Evolutionary conservation across 2,113 vertebrate species (phyloP).

Genomic region (Aspidoscelis tigris): DNA sequence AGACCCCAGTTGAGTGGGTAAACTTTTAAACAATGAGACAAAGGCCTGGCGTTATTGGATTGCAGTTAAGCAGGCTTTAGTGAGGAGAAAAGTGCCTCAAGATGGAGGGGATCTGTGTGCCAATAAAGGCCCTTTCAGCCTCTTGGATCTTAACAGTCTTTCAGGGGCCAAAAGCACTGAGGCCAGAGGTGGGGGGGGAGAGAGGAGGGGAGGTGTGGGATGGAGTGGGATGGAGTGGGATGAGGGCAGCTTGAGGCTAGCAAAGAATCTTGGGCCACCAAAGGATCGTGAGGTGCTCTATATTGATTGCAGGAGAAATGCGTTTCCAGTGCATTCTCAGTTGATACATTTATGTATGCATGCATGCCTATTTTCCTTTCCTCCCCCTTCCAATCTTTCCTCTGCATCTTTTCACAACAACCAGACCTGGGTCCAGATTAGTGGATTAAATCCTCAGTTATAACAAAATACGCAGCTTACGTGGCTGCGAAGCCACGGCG

Average conservation of each 20-base stretch:
- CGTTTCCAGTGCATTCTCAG: neutral
- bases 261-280: neutral
- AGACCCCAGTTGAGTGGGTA: constrained; percentile 29
- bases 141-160: constrained; percentile 2
- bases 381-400: no score
- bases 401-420: no score
- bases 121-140: constrained; percentile 18
- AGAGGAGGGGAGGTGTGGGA: neutral
- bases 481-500: no score
- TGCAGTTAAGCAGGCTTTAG: constrained; percentile 42
- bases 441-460: no score
- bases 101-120: constrained; percentile 11
- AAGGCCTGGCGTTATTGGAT: constrained; percentile 32
- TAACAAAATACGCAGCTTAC: no score
- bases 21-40: constrained; percentile 40
- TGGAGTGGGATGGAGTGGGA: neutral
- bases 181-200: neutral
- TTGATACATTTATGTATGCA: no score
- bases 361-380: no score
- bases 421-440: no score
- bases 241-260: fast-evolving
- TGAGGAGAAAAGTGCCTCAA: constrained; percentile 24
- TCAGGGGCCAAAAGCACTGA: neutral
- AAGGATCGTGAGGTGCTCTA: neutral
- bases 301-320: neutral